Conservation (phyloP, 1,140 invertebrate genomes). For the Tyrophagus putrescentiae region DNA sequence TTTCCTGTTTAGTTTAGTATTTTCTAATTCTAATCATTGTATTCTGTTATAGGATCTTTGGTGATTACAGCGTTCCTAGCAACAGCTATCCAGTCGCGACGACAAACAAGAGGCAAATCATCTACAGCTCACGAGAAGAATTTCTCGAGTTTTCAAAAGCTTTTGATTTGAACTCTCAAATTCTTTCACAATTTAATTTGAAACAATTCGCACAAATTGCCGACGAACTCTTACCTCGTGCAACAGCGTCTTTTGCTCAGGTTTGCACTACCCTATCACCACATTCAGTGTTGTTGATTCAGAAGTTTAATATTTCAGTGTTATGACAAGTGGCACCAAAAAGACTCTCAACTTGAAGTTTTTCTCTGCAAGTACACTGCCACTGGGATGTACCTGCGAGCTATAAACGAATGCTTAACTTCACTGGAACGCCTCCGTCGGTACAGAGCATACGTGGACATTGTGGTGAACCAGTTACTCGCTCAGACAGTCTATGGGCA, state of each 20-base stretch:
- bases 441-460: constrained; percentile 36
- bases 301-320: background rate
- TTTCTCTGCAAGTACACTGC: constrained; percentile 38
- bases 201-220: constrained; percentile 31
- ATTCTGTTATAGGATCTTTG: constrained; percentile 8
- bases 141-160: constrained; percentile 34
- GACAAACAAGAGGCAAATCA: constrained; percentile 32
- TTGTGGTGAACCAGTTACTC: constrained; percentile 35
- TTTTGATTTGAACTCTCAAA: constrained; percentile 29
- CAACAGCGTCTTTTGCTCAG: constrained; percentile 25
- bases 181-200: constrained; percentile 29
- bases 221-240: constrained; percentile 26
- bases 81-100: constrained; percentile 37
- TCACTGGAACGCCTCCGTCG: constrained; percentile 36
- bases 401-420: constrained; percentile 37
- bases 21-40: background rate
- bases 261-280: too few relatives aligned
- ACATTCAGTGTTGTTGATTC: background rate
- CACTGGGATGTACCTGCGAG: constrained; percentile 34
- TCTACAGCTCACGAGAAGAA: constrained; percentile 36
- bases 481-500: constrained; percentile 31
- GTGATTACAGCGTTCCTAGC: constrained; percentile 28
- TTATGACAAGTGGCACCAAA: background rate
- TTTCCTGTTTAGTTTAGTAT: background rate
- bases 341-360: constrained; percentile 31